Evolutionary conservation across 2,797 vertebrate species (phyloP), one percentile per base, ranked within the genome.

Genomic region (Scomberomorus guttatus): DNA sequence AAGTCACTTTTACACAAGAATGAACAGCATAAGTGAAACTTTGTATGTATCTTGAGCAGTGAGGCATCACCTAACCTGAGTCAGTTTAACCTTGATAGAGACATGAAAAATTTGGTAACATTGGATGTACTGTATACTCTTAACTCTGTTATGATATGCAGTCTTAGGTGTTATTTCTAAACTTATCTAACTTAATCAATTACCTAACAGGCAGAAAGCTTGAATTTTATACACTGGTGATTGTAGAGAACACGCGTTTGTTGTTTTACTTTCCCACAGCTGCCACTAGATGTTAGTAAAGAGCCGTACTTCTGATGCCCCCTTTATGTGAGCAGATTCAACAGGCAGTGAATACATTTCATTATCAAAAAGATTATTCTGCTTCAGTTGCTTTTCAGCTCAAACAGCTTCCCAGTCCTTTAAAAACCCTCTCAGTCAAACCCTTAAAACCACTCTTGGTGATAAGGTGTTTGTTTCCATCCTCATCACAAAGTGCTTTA

Each of bases 201-300:
- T 29, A 32, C 11, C 24, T 27, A n/a, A 25, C 8, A 9, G 37
- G 29, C 27, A 55, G 57, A 27, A 14, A 59, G n/a, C 1, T 29
- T n/a, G 44, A 7, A n/a, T 22, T 57, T 34, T 13, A 9, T 51
- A 14, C n/a, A n/a, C 6, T 37, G n/a, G 3, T 4, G 27, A 17
- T 6, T 17, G 7, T 48, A 62, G 39, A 60, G 9, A 10, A 25
- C 6, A 32, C 6, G 29, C 0, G 0, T 27, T 5, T 12, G 37
- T 25, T 51, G 15, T 32, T 27, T 60, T 54, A 25, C 4, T 50
- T 73, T 56, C 55, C 50, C 44, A 17, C 42, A 13, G 50, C 42
- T 58, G 50, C 63, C 80, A 81, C 69, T 73, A 68, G 75, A 73
- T 68, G 75, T 25, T 20, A 63, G 64, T 32, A 63, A 46, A 69